Percentiles rank a stretch among this genome's conserved stretches.
Conservation (phyloP, 1,140 invertebrate species). For the Drosophila tristis region DNA sequence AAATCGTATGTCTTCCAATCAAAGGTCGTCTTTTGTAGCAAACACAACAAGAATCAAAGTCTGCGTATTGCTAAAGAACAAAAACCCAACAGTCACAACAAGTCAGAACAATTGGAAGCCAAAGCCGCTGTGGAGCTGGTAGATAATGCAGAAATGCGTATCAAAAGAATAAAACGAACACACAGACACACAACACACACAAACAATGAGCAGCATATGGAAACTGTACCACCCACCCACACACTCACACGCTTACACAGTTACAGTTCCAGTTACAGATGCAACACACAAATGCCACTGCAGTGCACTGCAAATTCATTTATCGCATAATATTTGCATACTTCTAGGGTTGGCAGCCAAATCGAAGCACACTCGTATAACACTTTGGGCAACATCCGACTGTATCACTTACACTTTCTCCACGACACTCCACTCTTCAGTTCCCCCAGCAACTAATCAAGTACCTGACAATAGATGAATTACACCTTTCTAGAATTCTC, state of each 20-base stretch:
- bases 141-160: slow-evolving; percentile 35
- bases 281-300: slow-evolving; percentile 1
- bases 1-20: slow-evolving; percentile 84
- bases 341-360: slow-evolving; percentile 24
- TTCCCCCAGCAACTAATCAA: slow-evolving; percentile 69
- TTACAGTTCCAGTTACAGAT: no score
- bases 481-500: slow-evolving; percentile 29
- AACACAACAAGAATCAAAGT: slow-evolving; percentile 80
- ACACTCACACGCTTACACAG: slow-evolving; percentile 9
- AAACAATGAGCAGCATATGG: no score
- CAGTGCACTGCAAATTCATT: slow-evolving; percentile 52
- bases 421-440: slow-evolving; percentile 9
- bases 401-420: slow-evolving; percentile 7
- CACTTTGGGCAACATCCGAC: background rate
- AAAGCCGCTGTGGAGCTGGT: slow-evolving; percentile 54
- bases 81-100: slow-evolving; percentile 7
- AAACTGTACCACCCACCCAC: slow-evolving; percentile 1
- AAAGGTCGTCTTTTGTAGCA: slow-evolving; percentile 84
- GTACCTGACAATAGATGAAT: slow-evolving; percentile 82
- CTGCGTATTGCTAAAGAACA: slow-evolving; percentile 78
- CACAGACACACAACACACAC: slow-evolving; percentile 22
- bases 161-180: slow-evolving; percentile 1
- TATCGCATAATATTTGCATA: slow-evolving; percentile 36
- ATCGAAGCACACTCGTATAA: background rate
- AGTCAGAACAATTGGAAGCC: slow-evolving; percentile 47